A percentile compares a stretch with the other conserved stretches of the same genome.
Evolutionary conservation across 2,888 invertebrate species (phyloP).

Genomic region (Eilema caniola): DNA sequence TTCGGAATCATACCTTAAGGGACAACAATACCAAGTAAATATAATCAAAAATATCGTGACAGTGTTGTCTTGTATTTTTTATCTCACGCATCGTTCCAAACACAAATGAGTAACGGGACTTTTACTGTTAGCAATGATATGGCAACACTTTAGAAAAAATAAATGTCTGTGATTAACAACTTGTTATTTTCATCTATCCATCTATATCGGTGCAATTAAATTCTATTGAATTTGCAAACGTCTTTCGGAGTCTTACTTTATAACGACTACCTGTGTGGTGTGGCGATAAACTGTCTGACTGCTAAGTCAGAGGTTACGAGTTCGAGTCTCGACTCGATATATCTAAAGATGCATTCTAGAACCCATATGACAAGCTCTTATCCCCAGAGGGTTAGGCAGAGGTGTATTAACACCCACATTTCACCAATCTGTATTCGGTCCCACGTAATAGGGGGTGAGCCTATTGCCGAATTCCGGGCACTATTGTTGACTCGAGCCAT

Average conservation of each 20-base stretch:
- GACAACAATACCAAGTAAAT: background rate
- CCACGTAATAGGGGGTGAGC: too few species aligned
- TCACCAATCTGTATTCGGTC: too few species aligned
- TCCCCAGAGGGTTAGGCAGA: too few species aligned
- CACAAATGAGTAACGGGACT: conserved; percentile 15
- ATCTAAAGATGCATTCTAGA: too few species aligned
- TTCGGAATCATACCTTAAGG: background rate
- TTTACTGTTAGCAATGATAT: conserved; percentile 15
- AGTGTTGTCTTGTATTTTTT: background rate
- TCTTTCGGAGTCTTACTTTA: background rate
- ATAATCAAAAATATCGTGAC: conserved; percentile 10
- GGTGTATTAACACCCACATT: too few species aligned
- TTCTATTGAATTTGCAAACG: conserved; percentile 4
- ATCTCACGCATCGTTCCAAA: conserved; percentile 1
- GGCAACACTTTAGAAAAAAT: background rate
- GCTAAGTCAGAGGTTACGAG: background rate
- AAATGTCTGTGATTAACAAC: background rate
- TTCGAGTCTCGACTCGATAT: too few species aligned
- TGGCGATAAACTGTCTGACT: background rate
- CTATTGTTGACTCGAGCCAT: too few species aligned
- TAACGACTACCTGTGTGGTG: background rate
- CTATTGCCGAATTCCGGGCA: too few species aligned
- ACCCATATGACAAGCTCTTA: too few species aligned
- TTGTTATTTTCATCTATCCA: background rate
- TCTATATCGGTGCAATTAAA: background rate